Conservation (phyloP, 2,888 invertebrate genomes). For the Athrips mouffetella region DNA sequence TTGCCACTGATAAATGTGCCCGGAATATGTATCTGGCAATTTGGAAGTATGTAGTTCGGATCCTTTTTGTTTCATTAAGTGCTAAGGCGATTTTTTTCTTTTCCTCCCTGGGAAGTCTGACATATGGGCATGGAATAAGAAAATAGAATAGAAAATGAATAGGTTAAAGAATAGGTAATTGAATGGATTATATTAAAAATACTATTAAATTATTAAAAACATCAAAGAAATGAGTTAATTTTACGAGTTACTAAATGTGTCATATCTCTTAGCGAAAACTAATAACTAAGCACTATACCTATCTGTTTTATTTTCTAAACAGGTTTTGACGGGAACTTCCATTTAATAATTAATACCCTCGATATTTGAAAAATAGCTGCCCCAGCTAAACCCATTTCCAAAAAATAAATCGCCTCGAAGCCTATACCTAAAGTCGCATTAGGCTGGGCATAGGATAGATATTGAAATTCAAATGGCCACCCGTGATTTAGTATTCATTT, state of each 20-base stretch:
- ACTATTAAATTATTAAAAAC: too few relatives aligned
- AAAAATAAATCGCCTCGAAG: slow-evolving; percentile 5
- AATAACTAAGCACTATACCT: too few relatives aligned
- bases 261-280: too few relatives aligned
- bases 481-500: slow-evolving; percentile 78
- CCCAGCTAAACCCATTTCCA: not conserved
- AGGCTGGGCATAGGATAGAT: slow-evolving; percentile 53
- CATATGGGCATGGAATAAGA: slow-evolving; percentile 28
- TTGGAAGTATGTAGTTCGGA: slow-evolving; percentile 51
- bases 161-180: not conserved
- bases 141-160: slow-evolving; percentile 12
- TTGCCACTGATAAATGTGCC: slow-evolving; percentile 67
- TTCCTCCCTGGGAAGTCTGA: slow-evolving; percentile 34
- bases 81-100: slow-evolving; percentile 35
- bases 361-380: not conserved
- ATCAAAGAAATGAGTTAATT: not conserved
- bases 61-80: slow-evolving; percentile 62
- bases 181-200: too few relatives aligned
- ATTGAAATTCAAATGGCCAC: slow-evolving; percentile 75
- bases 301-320: too few relatives aligned
- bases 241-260: not conserved
- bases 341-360: too few relatives aligned
- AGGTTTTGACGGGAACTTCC: too few relatives aligned
- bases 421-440: slow-evolving; percentile 35
- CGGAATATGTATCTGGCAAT: slow-evolving; percentile 62